phyloP scores from a whole-genome alignment of 2,888 invertebrate species.

The Ditula angustiorana region DNA sequence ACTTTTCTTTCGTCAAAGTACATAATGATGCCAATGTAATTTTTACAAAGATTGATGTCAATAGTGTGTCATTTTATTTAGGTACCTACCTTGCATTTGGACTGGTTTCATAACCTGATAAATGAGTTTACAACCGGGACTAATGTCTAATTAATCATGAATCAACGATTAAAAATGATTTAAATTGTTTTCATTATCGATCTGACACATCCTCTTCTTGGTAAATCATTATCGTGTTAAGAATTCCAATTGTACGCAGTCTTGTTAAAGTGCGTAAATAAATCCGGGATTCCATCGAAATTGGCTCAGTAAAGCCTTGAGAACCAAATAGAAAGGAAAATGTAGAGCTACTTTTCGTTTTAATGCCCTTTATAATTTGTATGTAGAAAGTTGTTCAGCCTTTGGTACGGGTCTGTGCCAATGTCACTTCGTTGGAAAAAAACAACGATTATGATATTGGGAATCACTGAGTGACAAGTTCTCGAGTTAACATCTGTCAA shows the following conservation, averaged over 20 bases:
- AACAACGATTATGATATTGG: neutral
- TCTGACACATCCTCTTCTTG: neutral
- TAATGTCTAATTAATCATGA: neutral
- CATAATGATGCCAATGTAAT: too few species aligned
- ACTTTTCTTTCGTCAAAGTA: too few species aligned
- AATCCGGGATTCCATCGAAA: too few species aligned
- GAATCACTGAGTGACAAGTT: constrained; percentile 3
- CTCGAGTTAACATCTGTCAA: neutral
- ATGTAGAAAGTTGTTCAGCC: constrained; percentile 30
- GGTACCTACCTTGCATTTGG: neutral
- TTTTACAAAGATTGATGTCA: neutral
- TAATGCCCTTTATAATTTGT: constrained; percentile 1
- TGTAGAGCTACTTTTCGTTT: neutral
- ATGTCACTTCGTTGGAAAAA: constrained; percentile 17
- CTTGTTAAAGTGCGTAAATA: too few species aligned
- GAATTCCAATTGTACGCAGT: neutral
- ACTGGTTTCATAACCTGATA: too few species aligned
- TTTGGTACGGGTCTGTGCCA: neutral
- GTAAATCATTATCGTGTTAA: neutral
- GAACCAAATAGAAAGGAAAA: too few species aligned
- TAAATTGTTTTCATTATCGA: neutral
- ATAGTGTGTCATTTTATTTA: neutral
- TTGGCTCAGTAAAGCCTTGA: too few species aligned
- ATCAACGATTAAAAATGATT: neutral
- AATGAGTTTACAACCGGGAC: neutral